These are phyloP conservation scores for Riparia riparia DNA, from an alignment of 2,113 vertebrate species.

Conservation along the genomic window DNA sequence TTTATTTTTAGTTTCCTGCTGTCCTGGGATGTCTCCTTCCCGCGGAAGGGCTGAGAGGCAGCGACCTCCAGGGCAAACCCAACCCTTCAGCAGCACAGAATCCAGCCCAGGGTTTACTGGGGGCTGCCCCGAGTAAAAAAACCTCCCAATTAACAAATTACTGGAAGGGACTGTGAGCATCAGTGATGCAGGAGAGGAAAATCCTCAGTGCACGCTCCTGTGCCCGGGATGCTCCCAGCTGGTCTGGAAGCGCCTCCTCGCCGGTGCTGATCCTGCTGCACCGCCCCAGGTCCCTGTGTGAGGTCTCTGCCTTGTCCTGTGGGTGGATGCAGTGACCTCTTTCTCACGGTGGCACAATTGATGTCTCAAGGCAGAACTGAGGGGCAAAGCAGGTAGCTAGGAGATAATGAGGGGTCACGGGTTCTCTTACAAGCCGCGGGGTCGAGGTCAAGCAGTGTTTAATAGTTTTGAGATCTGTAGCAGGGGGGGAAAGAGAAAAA, in stretches of 20 bases:
- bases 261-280: not conserved
- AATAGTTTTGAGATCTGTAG: not conserved
- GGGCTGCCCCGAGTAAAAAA: not conserved
- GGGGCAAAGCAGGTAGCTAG: not conserved
- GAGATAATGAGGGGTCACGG: not conserved
- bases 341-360: not conserved
- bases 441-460: not conserved
- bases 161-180: not conserved
- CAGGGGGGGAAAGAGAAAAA: not conserved
- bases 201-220: accelerated
- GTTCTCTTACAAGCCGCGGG: not conserved
- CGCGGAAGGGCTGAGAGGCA: not conserved
- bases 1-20: not conserved
- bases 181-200: not conserved
- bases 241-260: not conserved
- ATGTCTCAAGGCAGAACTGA: not conserved
- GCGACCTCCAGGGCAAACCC: not conserved
- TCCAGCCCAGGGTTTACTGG: not conserved
- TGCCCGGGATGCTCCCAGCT: not conserved
- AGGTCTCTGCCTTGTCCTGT: not conserved
- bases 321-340: not conserved
- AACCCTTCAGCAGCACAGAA: not conserved
- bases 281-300: accelerated
- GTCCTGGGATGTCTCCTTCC: not conserved
- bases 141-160: not conserved